phyloP scores from a whole-genome alignment of 2,113 vertebrate genomes.

The Neotoma lepida region DNA sequence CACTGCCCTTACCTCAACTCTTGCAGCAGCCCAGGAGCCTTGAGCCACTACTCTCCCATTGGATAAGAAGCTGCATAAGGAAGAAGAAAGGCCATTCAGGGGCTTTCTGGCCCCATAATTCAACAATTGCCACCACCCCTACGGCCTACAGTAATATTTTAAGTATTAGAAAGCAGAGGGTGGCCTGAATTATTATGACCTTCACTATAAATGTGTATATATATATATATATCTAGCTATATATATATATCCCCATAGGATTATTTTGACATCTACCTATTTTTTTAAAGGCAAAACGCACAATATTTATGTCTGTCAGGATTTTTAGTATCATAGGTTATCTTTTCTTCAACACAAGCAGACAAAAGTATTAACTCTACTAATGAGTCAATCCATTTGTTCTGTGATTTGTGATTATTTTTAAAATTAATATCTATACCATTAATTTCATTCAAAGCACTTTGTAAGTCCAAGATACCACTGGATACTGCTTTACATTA shows the following conservation, averaged over 20 bases:
- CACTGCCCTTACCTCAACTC: conserved; percentile 83
- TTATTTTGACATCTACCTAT: conserved; percentile 67
- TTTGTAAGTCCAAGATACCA: conserved; percentile 20
- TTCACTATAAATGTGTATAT: conserved; percentile 52
- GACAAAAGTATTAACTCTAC: conserved; percentile 66
- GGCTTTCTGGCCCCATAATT: conserved; percentile 81
- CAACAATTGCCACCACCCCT: conserved; percentile 79
- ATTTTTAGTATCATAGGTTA: conserved; percentile 66
- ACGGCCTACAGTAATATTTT: conserved; percentile 71
- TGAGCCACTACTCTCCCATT: conserved; percentile 83
- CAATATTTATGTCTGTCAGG: conserved; percentile 60
- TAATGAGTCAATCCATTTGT: conserved; percentile 61
- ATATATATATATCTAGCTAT: not conserved
- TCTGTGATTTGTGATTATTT: conserved; percentile 66
- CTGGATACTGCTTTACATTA: conserved; percentile 23
- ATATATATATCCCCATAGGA: conserved; percentile 53
- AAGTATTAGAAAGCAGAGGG: conserved; percentile 73
- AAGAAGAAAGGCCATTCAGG: conserved; percentile 84
- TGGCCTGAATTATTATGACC: conserved; percentile 80
- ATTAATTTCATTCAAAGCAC: conserved; percentile 57
- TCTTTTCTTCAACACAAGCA: conserved; percentile 66
- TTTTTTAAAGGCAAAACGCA: conserved; percentile 58
- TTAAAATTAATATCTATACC: conserved; percentile 31
- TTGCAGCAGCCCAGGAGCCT: conserved; percentile 83
- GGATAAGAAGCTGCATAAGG: conserved; percentile 83